A percentile compares a stretch with the other conserved stretches of the same genome.
Evolutionary conservation across 2,797 vertebrate genomes (phyloP).

Genomic region (Buceros bicornis): DNA sequence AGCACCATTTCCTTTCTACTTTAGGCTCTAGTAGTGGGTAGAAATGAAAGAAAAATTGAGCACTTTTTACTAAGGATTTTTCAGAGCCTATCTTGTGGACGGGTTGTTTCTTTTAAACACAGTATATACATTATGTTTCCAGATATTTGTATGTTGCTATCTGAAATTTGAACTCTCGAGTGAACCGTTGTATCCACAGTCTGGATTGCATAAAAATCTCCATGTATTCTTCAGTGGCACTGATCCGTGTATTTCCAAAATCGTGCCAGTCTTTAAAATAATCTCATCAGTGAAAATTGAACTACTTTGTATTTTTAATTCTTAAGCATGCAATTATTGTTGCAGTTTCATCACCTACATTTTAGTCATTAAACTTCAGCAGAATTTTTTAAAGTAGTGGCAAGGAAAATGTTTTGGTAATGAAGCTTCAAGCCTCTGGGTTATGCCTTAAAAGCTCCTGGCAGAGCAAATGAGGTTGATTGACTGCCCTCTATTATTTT

Average conservation of each 20-base stretch:
- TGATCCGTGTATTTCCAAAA: not conserved
- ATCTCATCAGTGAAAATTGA: not conserved
- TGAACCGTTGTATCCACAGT: not conserved
- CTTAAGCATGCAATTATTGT: not conserved
- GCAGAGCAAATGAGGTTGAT: constrained; percentile 29
- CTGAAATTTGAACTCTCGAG: not conserved
- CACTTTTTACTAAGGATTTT: not conserved
- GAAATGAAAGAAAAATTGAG: not conserved
- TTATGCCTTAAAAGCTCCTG: constrained; percentile 40
- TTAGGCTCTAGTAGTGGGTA: not conserved
- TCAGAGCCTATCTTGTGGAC: not conserved
- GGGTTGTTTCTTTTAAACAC: not conserved
- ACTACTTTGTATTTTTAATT: not conserved
- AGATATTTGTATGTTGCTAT: not conserved
- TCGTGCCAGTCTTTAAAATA: not conserved
- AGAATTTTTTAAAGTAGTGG: not conserved
- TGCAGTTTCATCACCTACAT: constrained; percentile 1
- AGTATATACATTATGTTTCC: not conserved
- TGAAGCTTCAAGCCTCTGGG: not conserved
- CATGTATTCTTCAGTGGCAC: not conserved
- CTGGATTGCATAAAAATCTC: not conserved
- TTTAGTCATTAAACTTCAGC: not conserved
- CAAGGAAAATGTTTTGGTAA: not conserved
- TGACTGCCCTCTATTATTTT: constrained; percentile 33
- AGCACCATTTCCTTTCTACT: not conserved